Conservation (phyloP, 2,888 invertebrate genomes). For the Tanytarsus gracilentus region DNA sequence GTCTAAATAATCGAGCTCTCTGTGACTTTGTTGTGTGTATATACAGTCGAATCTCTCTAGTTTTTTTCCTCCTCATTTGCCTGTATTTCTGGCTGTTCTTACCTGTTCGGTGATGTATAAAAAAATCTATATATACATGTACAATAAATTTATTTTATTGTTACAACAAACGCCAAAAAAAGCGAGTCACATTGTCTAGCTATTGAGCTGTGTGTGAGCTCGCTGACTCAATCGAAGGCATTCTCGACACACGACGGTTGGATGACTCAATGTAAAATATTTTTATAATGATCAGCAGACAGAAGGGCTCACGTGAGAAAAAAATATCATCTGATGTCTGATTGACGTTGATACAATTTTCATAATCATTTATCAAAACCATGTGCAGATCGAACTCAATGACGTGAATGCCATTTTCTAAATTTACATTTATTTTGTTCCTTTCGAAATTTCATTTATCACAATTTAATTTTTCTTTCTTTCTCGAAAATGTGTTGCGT, state of each 20-base stretch:
- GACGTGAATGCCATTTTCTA: no score
- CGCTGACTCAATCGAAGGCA: neutral
- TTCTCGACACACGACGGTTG: neutral
- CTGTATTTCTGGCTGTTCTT: neutral
- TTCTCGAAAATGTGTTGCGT: no score
- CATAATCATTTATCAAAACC: no score
- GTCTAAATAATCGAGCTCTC: no score
- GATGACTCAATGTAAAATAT: neutral
- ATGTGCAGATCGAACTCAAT: no score
- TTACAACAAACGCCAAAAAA: slow-evolving; percentile 6
- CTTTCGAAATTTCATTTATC: no score
- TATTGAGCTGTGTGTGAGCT: neutral
- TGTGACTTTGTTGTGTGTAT: no score
- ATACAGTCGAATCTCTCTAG: neutral
- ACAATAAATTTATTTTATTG: slow-evolving; percentile 6
- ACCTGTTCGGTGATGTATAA: neutral
- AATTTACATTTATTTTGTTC: no score
- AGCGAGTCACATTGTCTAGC: slow-evolving; percentile 14
- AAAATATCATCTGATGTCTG: no score
- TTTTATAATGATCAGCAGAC: neutral
- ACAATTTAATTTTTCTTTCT: no score
- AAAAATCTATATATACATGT: neutral
- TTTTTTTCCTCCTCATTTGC: neutral
- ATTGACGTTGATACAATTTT: no score
- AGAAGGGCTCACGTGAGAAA: slow-evolving; percentile 1